These are phyloP conservation scores for Stichopus chloronotus DNA, from an alignment of 35 echinoderm and acorn worm species.

Conservation along the genomic window DNA sequence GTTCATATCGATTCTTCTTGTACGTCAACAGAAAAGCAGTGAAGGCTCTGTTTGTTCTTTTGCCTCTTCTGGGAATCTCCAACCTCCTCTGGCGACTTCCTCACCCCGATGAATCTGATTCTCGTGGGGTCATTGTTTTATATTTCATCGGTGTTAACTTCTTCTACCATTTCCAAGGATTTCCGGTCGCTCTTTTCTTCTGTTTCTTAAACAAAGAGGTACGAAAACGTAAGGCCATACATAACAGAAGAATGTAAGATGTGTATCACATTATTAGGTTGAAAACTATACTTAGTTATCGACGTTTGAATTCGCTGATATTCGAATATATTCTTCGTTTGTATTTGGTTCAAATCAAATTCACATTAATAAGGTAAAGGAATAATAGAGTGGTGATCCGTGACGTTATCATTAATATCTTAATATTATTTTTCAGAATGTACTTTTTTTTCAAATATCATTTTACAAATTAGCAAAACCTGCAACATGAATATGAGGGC, in stretches of 20 bases:
- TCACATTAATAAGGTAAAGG: too few species aligned
- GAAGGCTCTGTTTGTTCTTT: slow-evolving; percentile 75
- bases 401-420: too few species aligned
- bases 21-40: slow-evolving; percentile 75
- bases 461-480: too few species aligned
- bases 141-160: slow-evolving; percentile 64
- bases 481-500: too few species aligned
- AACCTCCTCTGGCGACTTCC: slow-evolving; percentile 75
- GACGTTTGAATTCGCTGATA: too few species aligned
- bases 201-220: slow-evolving; percentile 97
- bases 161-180: slow-evolving; percentile 82
- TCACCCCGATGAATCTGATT: neutral
- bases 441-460: too few species aligned
- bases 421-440: too few species aligned
- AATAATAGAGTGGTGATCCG: too few species aligned
- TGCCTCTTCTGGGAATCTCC: slow-evolving; percentile 81
- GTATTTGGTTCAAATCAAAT: too few species aligned
- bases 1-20: too few species aligned
- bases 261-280: neutral
- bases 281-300: too few species aligned
- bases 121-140: slow-evolving; percentile 34
- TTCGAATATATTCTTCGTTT: too few species aligned
- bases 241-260: neutral
- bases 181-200: slow-evolving; percentile 79
- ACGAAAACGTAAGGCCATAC: neutral